Percentiles rank a stretch among this genome's conserved stretches.
phyloP scores from a whole-genome alignment of 35 echinoderm and acorn worm genomes.

The Ptychodera flava region DNA sequence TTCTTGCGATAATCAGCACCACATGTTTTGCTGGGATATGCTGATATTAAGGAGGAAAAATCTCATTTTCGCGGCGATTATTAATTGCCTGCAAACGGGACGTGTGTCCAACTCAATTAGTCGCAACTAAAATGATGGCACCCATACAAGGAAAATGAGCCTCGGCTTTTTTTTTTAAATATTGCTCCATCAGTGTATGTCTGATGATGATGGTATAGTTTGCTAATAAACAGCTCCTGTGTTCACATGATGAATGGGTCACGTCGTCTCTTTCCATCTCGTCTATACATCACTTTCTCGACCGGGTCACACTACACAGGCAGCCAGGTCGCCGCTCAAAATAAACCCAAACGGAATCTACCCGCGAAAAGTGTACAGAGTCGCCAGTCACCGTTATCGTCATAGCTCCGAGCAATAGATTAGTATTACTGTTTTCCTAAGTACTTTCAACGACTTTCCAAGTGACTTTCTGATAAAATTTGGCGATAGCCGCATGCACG shows the following conservation, averaged over 20 bases:
- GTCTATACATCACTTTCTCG: neutral
- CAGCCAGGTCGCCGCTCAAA: neutral
- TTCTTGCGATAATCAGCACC: no score
- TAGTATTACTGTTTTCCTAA: neutral
- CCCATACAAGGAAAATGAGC: no score
- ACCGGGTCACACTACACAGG: neutral
- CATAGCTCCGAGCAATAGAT: neutral
- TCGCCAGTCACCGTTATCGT: neutral
- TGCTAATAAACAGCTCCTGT: neutral
- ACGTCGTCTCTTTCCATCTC: neutral
- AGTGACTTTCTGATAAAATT: slow-evolving; percentile 2
- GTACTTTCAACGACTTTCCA: neutral
- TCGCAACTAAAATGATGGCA: no score
- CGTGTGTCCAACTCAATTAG: no score
- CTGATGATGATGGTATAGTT: no score
- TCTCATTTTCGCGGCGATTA: no score
- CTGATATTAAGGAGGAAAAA: no score
- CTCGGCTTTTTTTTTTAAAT: no score
- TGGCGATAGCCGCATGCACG: neutral
- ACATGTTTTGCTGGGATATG: no score
- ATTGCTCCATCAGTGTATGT: no score
- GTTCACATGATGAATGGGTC: neutral
- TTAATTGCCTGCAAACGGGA: no score
- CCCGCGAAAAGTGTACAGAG: neutral
- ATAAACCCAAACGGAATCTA: neutral